These are phyloP conservation scores for Andrena minutula DNA, from an alignment of 2,888 invertebrate genomes.

Conservation along the genomic window DNA sequence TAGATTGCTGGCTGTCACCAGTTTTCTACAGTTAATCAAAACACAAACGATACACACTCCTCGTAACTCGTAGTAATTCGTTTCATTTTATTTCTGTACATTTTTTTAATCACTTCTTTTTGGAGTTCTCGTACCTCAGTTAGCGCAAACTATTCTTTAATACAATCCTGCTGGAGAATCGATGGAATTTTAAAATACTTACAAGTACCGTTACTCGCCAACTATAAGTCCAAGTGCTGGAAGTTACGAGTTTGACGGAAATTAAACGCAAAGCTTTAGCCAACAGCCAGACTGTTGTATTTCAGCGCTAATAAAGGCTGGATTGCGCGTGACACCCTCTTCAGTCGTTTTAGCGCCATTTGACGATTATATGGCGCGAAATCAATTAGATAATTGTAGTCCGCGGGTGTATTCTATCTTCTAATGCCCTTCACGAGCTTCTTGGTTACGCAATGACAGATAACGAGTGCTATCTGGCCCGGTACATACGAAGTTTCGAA, in stretches of 20 bases:
- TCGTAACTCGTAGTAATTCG: not conserved
- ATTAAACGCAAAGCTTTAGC: not conserved
- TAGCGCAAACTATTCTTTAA: not conserved
- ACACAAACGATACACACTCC: not conserved
- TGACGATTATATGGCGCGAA: slow-evolving; percentile 62
- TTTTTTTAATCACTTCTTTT: not conserved
- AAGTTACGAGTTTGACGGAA: not conserved
- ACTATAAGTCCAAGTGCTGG: too few species aligned
- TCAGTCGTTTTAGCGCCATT: slow-evolving; percentile 61
- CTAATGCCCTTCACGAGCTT: slow-evolving; percentile 60
- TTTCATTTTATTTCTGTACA: not conserved
- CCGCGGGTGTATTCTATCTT: slow-evolving; percentile 45
- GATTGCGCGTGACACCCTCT: slow-evolving; percentile 33
- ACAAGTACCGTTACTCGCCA: too few species aligned
- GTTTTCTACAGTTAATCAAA: not conserved
- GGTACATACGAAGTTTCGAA: slow-evolving; percentile 23
- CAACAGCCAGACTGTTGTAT: slow-evolving; percentile 13
- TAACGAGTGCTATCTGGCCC: slow-evolving; percentile 49
- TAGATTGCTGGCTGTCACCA: not conserved
- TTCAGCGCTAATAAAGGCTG: slow-evolving; percentile 50
- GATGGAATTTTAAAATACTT: too few species aligned
- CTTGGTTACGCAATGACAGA: slow-evolving; percentile 64
- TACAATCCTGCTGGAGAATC: too few species aligned
- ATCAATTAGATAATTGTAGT: slow-evolving; percentile 66
- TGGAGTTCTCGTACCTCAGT: not conserved